Percentiles rank a stretch among this genome's conserved stretches.
These are phyloP conservation scores for Teleopsis dalmanni DNA, from an alignment of 1,140 invertebrate species.

Conservation along the genomic window DNA sequence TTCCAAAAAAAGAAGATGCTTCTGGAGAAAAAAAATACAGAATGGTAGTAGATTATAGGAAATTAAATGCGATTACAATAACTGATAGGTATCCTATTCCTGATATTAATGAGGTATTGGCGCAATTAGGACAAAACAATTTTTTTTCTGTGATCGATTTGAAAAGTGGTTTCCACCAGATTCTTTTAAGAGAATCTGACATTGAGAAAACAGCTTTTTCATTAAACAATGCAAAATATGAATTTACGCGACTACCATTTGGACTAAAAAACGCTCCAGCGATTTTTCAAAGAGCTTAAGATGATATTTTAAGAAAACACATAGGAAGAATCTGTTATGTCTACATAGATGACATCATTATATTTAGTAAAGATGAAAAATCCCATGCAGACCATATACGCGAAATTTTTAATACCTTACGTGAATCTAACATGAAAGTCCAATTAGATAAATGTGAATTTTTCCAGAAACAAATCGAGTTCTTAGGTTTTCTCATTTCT, in stretches of 20 bases:
- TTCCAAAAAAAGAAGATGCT: constrained; percentile 11
- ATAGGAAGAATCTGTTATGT: constrained; percentile 2
- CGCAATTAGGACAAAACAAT: constrained; percentile 33
- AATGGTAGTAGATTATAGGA: constrained; percentile 33
- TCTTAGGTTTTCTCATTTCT: no score
- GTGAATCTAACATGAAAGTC: background rate
- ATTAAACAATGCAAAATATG: constrained; percentile 15
- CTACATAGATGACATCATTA: constrained; percentile 4
- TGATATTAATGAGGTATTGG: constrained; percentile 45
- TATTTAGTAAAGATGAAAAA: background rate
- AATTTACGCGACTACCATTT: background rate
- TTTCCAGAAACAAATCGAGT: background rate
- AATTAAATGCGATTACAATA: constrained; percentile 31
- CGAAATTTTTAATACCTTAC: background rate
- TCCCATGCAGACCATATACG: background rate
- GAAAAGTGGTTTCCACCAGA: constrained; percentile 47
- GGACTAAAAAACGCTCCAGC: constrained; percentile 1
- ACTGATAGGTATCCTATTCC: constrained; percentile 48
- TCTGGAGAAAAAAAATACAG: constrained; percentile 31
- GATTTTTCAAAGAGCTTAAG: background rate
- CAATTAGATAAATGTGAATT: constrained; percentile 5
- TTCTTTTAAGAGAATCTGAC: constrained; percentile 23
- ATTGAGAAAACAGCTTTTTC: constrained; percentile 41
- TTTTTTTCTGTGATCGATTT: constrained; percentile 46
- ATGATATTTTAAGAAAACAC: background rate